phyloP scores from a whole-genome alignment of 1,140 invertebrate species.

The Diuraphis noxia region DNA sequence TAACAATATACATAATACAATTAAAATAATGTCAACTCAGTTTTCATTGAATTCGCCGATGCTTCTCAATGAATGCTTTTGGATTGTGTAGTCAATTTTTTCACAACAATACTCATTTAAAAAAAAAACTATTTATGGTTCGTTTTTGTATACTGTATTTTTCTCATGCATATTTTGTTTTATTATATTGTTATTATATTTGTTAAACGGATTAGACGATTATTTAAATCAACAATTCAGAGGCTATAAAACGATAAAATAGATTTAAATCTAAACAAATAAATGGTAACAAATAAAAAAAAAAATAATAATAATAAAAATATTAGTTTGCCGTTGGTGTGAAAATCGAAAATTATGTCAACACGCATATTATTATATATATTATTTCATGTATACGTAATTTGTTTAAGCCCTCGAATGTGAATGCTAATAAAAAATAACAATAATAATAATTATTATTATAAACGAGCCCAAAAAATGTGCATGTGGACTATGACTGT shows the following conservation, averaged over 20 bases:
- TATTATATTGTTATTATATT: neutral
- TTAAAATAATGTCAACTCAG: constrained; percentile 27
- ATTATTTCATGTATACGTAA: neutral
- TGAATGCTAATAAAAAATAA: neutral
- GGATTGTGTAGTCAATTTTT: neutral
- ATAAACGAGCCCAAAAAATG: neutral
- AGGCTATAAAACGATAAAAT: neutral
- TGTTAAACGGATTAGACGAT: neutral
- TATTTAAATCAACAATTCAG: neutral
- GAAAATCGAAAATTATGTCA: neutral
- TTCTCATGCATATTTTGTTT: neutral
- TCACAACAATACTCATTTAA: neutral
- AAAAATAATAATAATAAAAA: neutral
- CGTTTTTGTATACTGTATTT: neutral
- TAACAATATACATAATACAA: neutral
- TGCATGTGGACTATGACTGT: neutral
- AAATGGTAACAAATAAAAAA: neutral
- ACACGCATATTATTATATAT: neutral
- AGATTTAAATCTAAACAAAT: neutral
- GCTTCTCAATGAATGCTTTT: constrained; percentile 6
- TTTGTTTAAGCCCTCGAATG: neutral
- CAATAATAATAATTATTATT: neutral
- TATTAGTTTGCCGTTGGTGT: neutral
- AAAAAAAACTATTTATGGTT: neutral
- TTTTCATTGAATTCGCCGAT: constrained; percentile 43